Percentiles rank a stretch among this genome's conserved stretches.
These are phyloP conservation scores for Pseudorhombus dupliciocellatus DNA, from an alignment of 2,113 vertebrate species.

Conservation along the genomic window DNA sequence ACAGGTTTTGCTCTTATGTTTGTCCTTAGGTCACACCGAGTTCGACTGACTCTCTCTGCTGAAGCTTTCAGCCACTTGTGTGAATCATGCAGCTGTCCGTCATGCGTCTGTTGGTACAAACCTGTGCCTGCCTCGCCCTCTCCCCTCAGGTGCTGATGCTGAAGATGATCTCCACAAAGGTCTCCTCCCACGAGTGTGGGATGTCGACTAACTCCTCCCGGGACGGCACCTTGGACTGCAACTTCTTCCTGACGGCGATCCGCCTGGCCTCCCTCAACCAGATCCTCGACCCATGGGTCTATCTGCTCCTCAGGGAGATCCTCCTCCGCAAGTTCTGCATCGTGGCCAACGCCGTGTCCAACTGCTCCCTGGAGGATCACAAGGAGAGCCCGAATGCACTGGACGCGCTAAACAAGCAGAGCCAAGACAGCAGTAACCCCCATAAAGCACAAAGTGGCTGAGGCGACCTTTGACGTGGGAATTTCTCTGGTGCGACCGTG, in stretches of 20 bases:
- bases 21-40: neutral
- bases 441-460: conserved; percentile 59
- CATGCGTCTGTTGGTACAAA: neutral
- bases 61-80: neutral
- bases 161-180: conserved; percentile 85
- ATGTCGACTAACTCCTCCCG: neutral
- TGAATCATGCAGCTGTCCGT: neutral
- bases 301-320: conserved; percentile 93
- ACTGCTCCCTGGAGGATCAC: conserved; percentile 82
- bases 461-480: conserved; percentile 7
- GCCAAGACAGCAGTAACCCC: conserved; percentile 69
- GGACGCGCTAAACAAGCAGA: conserved; percentile 79
- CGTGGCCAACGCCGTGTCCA: conserved; percentile 89
- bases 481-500: neutral
- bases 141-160: conserved; percentile 87
- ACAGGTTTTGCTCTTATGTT: neutral
- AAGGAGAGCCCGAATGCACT: conserved; percentile 78
- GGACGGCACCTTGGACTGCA: conserved; percentile 82
- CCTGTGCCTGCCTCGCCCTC: conserved; percentile 17
- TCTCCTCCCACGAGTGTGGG: conserved; percentile 83
- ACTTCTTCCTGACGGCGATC: conserved; percentile 88
- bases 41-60: neutral
- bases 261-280: conserved; percentile 97
- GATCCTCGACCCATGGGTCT: conserved; percentile 98
- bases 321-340: conserved; percentile 90